Percentiles rank a stretch among this genome's conserved stretches.
These are phyloP conservation scores for Stegodyphus mimosarum DNA, from an alignment of 1,140 invertebrate genomes.

Conservation along the genomic window DNA sequence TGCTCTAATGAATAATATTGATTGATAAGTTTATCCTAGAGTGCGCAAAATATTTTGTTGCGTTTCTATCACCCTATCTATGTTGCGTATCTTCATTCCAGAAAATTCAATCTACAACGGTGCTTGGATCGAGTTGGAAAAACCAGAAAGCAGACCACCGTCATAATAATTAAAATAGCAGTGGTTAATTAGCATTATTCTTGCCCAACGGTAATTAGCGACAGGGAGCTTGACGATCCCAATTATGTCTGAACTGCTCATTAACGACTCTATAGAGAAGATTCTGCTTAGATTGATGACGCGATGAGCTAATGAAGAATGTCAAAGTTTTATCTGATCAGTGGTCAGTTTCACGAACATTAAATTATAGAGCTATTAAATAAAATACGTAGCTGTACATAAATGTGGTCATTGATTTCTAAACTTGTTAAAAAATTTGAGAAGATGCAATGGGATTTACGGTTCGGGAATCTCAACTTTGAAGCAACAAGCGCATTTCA, in stretches of 20 bases:
- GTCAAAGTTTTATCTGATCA: slow-evolving; percentile 8
- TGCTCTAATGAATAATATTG: slow-evolving; percentile 17
- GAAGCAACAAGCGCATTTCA: too few species aligned
- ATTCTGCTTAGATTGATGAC: slow-evolving; percentile 1
- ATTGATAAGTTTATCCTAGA: slow-evolving; percentile 13
- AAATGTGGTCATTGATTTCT: too few species aligned
- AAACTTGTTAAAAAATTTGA: too few species aligned
- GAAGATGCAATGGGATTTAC: too few species aligned
- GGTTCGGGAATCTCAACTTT: too few species aligned
- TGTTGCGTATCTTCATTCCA: slow-evolving; percentile 13
- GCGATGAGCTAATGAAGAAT: neutral
- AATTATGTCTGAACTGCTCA: slow-evolving; percentile 47
- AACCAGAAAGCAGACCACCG: slow-evolving; percentile 12
- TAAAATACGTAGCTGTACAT: too few species aligned
- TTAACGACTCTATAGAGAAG: slow-evolving; percentile 14
- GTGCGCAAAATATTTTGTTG: slow-evolving; percentile 9
- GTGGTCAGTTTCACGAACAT: neutral
- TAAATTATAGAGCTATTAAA: too few species aligned
- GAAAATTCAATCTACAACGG: slow-evolving; percentile 30
- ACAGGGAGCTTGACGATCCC: slow-evolving; percentile 46
- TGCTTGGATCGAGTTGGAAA: slow-evolving; percentile 1
- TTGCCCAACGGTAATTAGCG: slow-evolving; percentile 32
- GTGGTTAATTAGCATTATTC: slow-evolving; percentile 46
- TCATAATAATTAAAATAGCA: slow-evolving; percentile 48
- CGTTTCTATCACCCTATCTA: slow-evolving; percentile 4